Percentiles rank a stretch among this genome's conserved stretches.
Conservation (phyloP, 2,888 invertebrate genomes). For the Sesia apiformis region DNA sequence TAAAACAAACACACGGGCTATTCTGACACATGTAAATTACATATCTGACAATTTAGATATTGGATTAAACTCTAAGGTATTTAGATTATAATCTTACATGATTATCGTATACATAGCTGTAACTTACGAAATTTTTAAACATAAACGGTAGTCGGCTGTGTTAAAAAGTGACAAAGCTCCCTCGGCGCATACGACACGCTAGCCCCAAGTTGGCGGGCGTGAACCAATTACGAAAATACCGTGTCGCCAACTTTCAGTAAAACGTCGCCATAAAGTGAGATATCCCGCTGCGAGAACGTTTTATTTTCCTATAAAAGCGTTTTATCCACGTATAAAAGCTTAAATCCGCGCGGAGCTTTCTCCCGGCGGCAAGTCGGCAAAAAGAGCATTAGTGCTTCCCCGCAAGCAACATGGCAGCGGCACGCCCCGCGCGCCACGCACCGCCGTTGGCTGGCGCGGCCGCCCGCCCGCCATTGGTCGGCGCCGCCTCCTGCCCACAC, state of each 20-base stretch:
- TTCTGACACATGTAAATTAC: too few relatives aligned
- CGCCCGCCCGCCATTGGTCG: conserved; percentile 31
- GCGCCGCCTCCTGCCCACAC: conserved; percentile 17
- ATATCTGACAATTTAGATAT: too few relatives aligned
- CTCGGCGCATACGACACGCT: conserved; percentile 1
- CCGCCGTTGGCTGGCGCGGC: conserved; percentile 15
- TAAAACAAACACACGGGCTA: too few relatives aligned
- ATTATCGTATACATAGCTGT: too few relatives aligned
- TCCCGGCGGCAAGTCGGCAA: conserved; percentile 62
- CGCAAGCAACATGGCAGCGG: conserved; percentile 58
- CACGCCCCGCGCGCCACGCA: conserved; percentile 43
- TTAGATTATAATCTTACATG: too few relatives aligned
- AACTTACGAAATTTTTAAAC: too few relatives aligned
- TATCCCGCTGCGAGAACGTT: conserved; percentile 69
- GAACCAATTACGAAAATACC: conserved; percentile 57
- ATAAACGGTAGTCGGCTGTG: too few relatives aligned
- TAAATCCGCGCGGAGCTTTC: conserved; percentile 72
- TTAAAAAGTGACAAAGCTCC: too few relatives aligned
- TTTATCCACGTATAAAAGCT: conserved; percentile 74
- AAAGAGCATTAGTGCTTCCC: conserved; percentile 63
- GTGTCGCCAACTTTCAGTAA: conserved; percentile 68
- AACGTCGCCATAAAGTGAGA: conserved; percentile 67
- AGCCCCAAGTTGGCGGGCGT: conserved; percentile 48
- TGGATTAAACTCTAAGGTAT: too few relatives aligned
- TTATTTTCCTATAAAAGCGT: conserved; percentile 73